phyloP scores from a whole-genome alignment of 2,797 vertebrate species.

The Eulemur rubriventer region DNA sequence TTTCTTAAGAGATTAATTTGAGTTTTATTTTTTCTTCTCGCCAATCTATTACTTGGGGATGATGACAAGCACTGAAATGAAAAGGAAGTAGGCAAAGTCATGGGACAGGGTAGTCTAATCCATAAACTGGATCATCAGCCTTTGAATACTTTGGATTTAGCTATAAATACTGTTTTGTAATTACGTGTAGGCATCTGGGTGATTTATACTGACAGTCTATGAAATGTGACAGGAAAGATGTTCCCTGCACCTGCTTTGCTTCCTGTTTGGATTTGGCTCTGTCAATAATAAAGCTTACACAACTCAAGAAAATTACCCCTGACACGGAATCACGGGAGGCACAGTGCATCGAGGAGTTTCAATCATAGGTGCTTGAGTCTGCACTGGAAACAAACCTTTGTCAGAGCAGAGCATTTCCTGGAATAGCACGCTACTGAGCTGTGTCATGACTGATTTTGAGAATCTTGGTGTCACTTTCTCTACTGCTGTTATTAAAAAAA shows the following conservation, averaged over 20 bases:
- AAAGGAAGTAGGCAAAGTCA: background rate
- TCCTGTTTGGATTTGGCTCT: slow-evolving; percentile 26
- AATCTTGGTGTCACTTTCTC: slow-evolving; percentile 19
- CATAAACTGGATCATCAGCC: background rate
- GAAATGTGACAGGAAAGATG: background rate
- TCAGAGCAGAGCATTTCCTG: slow-evolving; percentile 15
- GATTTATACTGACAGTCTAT: background rate
- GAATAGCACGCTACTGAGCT: background rate
- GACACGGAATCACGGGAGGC: background rate
- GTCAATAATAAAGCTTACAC: slow-evolving; percentile 19
- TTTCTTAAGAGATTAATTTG: background rate
- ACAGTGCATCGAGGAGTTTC: background rate
- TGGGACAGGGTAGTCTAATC: background rate
- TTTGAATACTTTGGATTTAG: background rate
- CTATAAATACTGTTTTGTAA: slow-evolving; percentile 23
- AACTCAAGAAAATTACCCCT: background rate
- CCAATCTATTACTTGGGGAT: background rate
- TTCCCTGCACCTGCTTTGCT: background rate
- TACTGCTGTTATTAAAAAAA: background rate
- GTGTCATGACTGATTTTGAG: slow-evolving; percentile 1
- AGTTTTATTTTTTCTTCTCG: slow-evolving; percentile 34
- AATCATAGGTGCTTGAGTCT: background rate
- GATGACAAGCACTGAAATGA: background rate
- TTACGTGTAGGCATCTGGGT: background rate
- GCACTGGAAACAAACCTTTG: slow-evolving; percentile 1